Percentiles rank a stretch among this genome's conserved stretches.
These are phyloP conservation scores for Eleutherodactylus coqui DNA, from an alignment of 2,797 vertebrate genomes.

Conservation along the genomic window DNA sequence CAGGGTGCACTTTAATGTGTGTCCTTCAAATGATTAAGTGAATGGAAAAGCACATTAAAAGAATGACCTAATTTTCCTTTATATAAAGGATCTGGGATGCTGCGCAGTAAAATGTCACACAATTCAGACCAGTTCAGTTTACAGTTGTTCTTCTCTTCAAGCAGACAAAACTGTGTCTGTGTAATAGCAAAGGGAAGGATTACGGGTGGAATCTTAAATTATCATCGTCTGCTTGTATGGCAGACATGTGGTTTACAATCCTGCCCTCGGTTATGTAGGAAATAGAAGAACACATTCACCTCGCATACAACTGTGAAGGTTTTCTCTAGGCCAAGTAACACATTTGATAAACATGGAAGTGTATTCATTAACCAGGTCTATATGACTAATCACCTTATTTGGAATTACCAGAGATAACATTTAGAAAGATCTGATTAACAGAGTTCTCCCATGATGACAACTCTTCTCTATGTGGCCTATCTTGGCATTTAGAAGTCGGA, in stretches of 20 bases:
- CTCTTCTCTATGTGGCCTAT: neutral
- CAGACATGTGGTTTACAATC: conserved; percentile 40
- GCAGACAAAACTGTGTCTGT: conserved; percentile 46
- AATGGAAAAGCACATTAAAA: conserved; percentile 53
- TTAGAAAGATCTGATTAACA: neutral
- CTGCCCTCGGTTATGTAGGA: conserved; percentile 27
- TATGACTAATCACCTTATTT: neutral
- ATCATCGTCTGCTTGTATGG: conserved; percentile 39
- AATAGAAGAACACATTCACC: conserved; percentile 35
- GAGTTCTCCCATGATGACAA: neutral
- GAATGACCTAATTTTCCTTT: conserved; percentile 48
- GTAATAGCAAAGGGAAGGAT: conserved; percentile 49
- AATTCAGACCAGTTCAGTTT: conserved; percentile 33
- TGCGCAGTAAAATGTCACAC: conserved; percentile 41
- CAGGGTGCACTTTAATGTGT: neutral
- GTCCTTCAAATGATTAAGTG: conserved; percentile 35
- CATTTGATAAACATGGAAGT: neutral
- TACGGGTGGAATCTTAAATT: conserved; percentile 47
- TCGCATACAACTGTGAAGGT: conserved; percentile 6
- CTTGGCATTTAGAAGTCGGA: neutral
- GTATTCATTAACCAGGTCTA: neutral
- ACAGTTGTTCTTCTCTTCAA: conserved; percentile 37
- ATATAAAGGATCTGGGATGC: conserved; percentile 33
- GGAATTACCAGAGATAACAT: neutral
- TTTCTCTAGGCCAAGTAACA: neutral